Conservation (phyloP, 1,140 invertebrate genomes). For the Atta cephalotes region DNA sequence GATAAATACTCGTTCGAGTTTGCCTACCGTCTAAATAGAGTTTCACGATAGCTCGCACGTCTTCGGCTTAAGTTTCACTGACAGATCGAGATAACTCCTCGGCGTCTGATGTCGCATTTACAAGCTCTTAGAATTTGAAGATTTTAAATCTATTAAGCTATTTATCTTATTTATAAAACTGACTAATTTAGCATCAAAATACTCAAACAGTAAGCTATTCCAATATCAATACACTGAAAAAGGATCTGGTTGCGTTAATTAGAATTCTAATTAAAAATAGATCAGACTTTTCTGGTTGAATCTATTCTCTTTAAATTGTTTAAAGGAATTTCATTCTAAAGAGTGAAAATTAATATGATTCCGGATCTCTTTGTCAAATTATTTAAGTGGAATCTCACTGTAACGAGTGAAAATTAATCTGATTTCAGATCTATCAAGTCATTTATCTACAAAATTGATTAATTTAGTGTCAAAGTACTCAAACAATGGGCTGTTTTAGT, state of each 20-base stretch:
- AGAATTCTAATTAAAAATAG: no score
- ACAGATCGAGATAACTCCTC: conserved; percentile 23
- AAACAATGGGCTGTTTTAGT: no score
- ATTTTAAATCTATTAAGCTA: not conserved
- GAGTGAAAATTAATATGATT: no score
- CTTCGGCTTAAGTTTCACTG: conserved; percentile 26
- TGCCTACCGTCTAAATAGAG: conserved; percentile 53
- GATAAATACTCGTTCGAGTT: conserved; percentile 41
- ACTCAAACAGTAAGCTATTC: no score
- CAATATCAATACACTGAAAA: no score
- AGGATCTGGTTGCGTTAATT: no score
- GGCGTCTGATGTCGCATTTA: conserved; percentile 28
- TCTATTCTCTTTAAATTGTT: no score
- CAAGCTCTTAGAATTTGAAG: conserved; percentile 18
- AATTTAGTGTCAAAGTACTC: not conserved
- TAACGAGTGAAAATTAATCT: no score
- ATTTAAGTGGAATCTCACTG: no score
- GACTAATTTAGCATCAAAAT: not conserved
- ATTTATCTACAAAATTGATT: not conserved
- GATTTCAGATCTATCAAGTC: not conserved
- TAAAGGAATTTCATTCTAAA: no score
- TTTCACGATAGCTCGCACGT: conserved; percentile 37
- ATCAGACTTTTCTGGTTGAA: no score
- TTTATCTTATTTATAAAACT: not conserved
- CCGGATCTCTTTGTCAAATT: no score